phyloP scores from a whole-genome alignment of 2,113 vertebrate genomes.

The Nanorana parkeri region DNA sequence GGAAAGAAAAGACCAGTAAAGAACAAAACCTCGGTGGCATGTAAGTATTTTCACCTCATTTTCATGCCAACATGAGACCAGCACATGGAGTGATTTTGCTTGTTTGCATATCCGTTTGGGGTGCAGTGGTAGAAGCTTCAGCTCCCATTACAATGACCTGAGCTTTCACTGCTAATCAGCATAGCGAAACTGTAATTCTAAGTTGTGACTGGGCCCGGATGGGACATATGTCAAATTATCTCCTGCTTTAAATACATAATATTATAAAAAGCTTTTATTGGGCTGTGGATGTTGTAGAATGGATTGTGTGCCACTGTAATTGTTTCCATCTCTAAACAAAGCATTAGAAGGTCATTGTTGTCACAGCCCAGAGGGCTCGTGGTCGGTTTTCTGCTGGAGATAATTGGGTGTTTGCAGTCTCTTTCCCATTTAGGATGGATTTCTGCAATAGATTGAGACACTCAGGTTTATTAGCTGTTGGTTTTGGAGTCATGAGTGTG shows the following conservation, averaged over 20 bases:
- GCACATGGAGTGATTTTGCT: no score
- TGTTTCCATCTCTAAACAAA: constrained; percentile 65
- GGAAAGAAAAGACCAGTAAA: constrained; percentile 2
- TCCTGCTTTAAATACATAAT: constrained; percentile 49
- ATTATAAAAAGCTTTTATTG: constrained; percentile 18
- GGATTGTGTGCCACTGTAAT: constrained; percentile 60
- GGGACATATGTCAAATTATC: background rate
- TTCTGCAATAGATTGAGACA: constrained; percentile 58
- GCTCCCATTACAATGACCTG: background rate
- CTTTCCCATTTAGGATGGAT: constrained; percentile 45
- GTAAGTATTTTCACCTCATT: background rate
- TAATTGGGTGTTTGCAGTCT: constrained; percentile 59
- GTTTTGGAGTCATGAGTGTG: constrained; percentile 54
- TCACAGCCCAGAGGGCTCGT: constrained; percentile 42
- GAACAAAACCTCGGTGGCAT: background rate
- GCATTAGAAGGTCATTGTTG: constrained; percentile 54
- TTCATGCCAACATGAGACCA: no score
- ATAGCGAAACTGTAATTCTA: no score
- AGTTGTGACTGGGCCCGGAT: background rate
- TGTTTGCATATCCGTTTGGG: no score
- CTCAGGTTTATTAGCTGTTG: constrained; percentile 60
- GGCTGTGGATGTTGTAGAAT: constrained; percentile 53
- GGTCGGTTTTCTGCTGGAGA: constrained; percentile 55
- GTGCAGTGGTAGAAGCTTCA: background rate
- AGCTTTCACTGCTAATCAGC: background rate